Evolutionary conservation across 2,113 vertebrate genomes (phyloP).

Genomic region (Rallus limicola): DNA sequence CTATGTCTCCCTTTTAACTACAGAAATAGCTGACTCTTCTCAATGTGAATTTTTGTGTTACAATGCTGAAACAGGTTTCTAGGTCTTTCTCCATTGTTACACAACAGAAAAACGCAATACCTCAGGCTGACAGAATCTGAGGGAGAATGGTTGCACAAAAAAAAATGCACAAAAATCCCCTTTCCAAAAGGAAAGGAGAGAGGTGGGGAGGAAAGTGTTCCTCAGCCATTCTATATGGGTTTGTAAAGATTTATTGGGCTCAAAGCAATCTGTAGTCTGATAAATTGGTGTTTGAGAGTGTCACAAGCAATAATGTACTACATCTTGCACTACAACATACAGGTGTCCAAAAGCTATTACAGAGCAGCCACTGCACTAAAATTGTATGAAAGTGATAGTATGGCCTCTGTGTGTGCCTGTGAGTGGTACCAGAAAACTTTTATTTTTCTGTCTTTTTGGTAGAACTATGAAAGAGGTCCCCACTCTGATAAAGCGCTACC

Average conservation of each 20-base stretch:
- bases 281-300: conserved; percentile 79
- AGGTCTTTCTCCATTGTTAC: background rate
- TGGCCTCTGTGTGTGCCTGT: background rate
- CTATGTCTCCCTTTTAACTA: background rate
- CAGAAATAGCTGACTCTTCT: background rate
- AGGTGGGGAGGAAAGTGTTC: background rate
- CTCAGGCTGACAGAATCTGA: conserved; percentile 11
- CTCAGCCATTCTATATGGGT: conserved; percentile 27
- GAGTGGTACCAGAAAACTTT: conserved; percentile 62
- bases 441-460: conserved; percentile 51
- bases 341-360: conserved; percentile 77
- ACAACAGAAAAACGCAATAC: background rate
- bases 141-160: background rate
- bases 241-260: conserved; percentile 75
- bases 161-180: background rate
- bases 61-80: background rate
- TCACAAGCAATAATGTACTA: conserved; percentile 78
- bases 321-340: conserved; percentile 57
- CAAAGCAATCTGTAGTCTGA: conserved; percentile 69
- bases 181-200: background rate
- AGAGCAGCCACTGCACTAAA: conserved; percentile 54
- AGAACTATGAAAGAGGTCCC: background rate
- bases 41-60: background rate
- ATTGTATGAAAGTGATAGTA: conserved; percentile 66
- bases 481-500: conserved; percentile 41